Base-by-base conservation (phyloP, 2,113 vertebrate genomes). In the Kryptolebias marmoratus region DNA sequence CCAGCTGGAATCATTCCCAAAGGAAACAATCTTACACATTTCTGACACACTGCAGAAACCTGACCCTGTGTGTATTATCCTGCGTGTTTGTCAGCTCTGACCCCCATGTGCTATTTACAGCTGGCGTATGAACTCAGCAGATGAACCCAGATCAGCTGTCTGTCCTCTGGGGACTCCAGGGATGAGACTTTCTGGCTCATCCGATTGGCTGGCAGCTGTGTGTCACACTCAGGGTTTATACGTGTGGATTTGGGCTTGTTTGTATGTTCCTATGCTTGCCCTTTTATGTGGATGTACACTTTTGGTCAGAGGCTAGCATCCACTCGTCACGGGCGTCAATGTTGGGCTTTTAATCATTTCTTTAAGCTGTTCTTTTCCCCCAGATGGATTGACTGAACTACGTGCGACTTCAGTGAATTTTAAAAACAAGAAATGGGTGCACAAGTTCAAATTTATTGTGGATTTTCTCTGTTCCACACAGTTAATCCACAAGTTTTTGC, bases 81-180 rank as follows among this genome's bases (percentile, higher is more conserved):
- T 44, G 56, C 58, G 66, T 60, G 67, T 63, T 74, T 61, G 64
- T 36, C 54, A 57, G 68, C 68, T 53, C 31, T n/a, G 31, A 15
- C 30, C 49, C 27, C 75, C 64, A 62, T 83, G 85, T 84, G 71
- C 67, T 73, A 73, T 86, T 88, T 87, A 63, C 74, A 85, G 83
- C 75, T 79, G 85, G 70, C 81, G 62, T 68, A 79, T 81, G 77
- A 90, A 84, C 79, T 83, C 62, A 30, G 81, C 77, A 84, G 68
- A 89, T 85, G 87, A 90, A 90, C 80, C 74, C 77, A 61, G 83
- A 89, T 90, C 87, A 87, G 84, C 85, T 86, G 73, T 84, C 80
- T 81, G 79, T 87, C 76, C 84, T 84, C 59, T 15, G 32, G 76
- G 67, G 81, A 49, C 58, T 44, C 36, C 11, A 16, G 36, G n/a